Conservation (phyloP, 2,113 vertebrate genomes). For the Halichoerus grypus region DNA sequence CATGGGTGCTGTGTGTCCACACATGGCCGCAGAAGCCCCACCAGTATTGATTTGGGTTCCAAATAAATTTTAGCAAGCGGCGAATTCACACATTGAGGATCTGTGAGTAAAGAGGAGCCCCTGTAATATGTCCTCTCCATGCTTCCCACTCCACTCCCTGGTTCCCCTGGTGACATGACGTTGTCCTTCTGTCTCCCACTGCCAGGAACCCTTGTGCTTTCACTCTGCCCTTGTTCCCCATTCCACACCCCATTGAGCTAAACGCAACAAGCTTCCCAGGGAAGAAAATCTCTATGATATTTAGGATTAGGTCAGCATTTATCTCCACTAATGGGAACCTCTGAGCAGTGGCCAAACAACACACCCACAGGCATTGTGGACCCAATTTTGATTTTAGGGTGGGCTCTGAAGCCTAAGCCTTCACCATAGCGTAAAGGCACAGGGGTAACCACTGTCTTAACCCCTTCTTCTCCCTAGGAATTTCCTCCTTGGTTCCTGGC, state of each 20-base stretch:
- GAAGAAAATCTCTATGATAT: neutral
- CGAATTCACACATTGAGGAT: neutral
- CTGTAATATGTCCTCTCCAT: too few relatives aligned
- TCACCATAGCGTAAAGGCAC: accelerated
- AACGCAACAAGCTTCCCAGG: neutral
- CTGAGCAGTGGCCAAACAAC: neutral
- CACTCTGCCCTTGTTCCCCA: neutral
- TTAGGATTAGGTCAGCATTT: neutral
- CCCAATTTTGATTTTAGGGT: neutral
- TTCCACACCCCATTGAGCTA: neutral
- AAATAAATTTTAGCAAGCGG: neutral
- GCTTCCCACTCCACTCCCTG: neutral
- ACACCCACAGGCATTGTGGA: neutral
- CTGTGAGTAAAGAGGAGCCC: too few relatives aligned
- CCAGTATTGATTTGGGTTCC: neutral
- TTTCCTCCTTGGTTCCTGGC: neutral
- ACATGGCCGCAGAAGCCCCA: neutral
- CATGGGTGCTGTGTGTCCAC: accelerated
- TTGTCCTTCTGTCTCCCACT: neutral
- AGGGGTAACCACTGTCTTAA: neutral
- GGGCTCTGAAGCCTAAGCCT: neutral
- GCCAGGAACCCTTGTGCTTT: neutral
- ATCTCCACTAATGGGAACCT: neutral
- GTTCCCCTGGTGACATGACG: neutral
- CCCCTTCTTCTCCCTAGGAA: slow-evolving; percentile 23